Conservation (phyloP, 2,797 vertebrate species). For the Phrynocephalus guinanensis region DNA sequence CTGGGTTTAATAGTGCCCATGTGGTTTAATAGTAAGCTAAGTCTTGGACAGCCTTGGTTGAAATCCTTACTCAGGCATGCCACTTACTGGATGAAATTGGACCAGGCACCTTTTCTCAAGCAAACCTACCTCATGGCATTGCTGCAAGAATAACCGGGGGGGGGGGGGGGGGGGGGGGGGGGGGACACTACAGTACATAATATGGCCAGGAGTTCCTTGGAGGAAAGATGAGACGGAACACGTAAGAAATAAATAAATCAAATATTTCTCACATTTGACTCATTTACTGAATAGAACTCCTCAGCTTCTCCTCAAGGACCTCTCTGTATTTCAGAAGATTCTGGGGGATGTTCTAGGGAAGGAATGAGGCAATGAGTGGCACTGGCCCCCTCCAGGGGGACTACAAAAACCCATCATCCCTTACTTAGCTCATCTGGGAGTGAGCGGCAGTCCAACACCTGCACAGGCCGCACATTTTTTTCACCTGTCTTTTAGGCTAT, state of each 20-base stretch:
- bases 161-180: not conserved
- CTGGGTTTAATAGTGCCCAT: no score
- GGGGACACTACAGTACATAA: no score
- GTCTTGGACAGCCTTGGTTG: not conserved
- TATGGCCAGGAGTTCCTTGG: not conserved
- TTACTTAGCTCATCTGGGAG: no score
- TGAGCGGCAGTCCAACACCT: not conserved
- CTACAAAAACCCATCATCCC: not conserved
- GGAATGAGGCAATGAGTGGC: not conserved
- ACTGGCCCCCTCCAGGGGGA: no score
- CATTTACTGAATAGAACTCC: not conserved
- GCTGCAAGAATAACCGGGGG: no score
- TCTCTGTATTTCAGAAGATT: not conserved
- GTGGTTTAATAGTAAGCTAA: not conserved
- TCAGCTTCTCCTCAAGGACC: not conserved
- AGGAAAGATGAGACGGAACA: not conserved
- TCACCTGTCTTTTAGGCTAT: not conserved
- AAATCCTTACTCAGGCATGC: not conserved
- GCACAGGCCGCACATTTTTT: not conserved
- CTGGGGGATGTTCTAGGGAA: not conserved
- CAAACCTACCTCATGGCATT: not conserved
- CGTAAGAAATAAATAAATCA: not conserved
- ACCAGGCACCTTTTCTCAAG: not conserved
- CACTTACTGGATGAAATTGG: not conserved
- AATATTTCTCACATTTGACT: not conserved